phyloP scores from a whole-genome alignment of 2,888 invertebrate species.

The Sphecodes monilicornis region DNA sequence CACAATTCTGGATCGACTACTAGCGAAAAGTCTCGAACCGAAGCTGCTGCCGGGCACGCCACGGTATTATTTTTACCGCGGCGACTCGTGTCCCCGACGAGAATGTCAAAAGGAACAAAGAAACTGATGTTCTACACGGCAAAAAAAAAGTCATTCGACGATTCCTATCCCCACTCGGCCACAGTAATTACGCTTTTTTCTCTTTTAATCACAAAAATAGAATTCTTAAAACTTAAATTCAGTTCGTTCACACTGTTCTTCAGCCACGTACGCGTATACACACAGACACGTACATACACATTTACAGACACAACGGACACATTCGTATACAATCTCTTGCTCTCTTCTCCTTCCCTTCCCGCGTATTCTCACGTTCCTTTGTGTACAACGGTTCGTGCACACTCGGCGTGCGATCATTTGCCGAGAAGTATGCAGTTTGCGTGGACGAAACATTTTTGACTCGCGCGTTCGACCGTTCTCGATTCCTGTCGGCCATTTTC shows the following conservation, averaged over 20 bases:
- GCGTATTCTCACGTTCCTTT: background rate
- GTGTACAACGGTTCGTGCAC: background rate
- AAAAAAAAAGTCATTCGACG: conserved; percentile 55
- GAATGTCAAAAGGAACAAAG: background rate
- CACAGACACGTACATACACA: background rate
- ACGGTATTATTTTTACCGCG: background rate
- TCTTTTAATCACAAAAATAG: conserved; percentile 81
- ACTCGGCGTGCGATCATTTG: conserved; percentile 15
- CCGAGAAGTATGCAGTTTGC: conserved; percentile 53
- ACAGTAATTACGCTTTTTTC: conserved; percentile 66
- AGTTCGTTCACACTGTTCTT: conserved; percentile 62
- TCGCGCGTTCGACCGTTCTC: background rate
- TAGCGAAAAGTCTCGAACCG: background rate
- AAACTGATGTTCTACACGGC: background rate
- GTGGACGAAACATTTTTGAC: conserved; percentile 3
- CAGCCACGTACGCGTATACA: background rate
- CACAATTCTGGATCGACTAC: background rate
- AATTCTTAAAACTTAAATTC: conserved; percentile 83
- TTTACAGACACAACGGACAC: background rate
- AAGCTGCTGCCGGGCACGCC: background rate
- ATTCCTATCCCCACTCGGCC: conserved; percentile 26
- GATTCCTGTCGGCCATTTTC: background rate
- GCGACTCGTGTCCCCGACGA: background rate
- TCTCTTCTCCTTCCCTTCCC: conserved; percentile 25
- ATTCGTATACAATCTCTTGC: conserved; percentile 2